Conservation (phyloP, 2,888 invertebrate genomes). For the Cremastinae sp. region DNA sequence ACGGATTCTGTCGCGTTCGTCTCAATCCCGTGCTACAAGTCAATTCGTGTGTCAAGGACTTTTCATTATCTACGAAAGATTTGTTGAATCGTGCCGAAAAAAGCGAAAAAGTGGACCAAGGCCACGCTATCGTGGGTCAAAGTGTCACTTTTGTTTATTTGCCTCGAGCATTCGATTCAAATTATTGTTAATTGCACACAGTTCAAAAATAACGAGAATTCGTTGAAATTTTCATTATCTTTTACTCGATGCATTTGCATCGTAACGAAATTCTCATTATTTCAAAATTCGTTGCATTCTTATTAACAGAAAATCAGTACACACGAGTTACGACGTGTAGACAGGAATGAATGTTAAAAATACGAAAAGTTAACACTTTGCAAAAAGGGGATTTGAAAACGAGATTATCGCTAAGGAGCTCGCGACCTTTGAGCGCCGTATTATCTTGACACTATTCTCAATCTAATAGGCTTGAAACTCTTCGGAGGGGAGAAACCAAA, state of each 20-base stretch:
- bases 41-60: slow-evolving; percentile 42
- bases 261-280: no score
- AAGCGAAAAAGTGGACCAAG: slow-evolving; percentile 2
- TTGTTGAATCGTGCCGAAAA: slow-evolving; percentile 16
- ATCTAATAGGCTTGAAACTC: slow-evolving; percentile 22
- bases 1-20: slow-evolving; percentile 91
- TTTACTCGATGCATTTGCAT: no score
- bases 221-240: no score
- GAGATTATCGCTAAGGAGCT: slow-evolving; percentile 47
- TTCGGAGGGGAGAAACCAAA: background rate
- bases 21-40: slow-evolving; percentile 88
- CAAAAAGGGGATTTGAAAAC: slow-evolving; percentile 19
- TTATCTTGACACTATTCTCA: slow-evolving; percentile 52
- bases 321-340: slow-evolving; percentile 17
- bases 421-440: slow-evolving; percentile 56
- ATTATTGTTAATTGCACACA: no score
- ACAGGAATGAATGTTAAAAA: slow-evolving; percentile 1
- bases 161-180: no score
- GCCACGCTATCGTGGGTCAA: background rate
- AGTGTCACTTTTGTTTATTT: slow-evolving; percentile 5
- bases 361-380: background rate
- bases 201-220: no score
- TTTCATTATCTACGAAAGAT: background rate
- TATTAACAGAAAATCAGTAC: background rate
- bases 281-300: no score